Evolutionary conservation across 2,888 invertebrate genomes (phyloP).

Genomic region (Hydrotaea diabolus): DNA sequence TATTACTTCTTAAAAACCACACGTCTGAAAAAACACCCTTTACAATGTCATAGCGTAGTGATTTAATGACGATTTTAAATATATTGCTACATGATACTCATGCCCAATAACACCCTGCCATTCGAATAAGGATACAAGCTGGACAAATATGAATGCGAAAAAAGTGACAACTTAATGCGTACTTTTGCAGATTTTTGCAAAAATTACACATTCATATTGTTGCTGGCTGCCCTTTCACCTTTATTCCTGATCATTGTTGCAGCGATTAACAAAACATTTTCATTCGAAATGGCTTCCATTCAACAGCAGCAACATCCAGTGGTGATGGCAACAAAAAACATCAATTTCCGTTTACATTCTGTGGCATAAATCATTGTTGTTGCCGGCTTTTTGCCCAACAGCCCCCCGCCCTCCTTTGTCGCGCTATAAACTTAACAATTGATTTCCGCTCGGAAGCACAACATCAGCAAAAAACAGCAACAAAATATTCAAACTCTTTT

Average conservation of each 20-base stretch:
- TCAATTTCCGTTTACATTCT: conserved; percentile 13
- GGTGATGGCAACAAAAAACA: not conserved
- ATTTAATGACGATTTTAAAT: too few relatives aligned
- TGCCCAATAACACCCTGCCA: too few relatives aligned
- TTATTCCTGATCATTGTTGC: not conserved
- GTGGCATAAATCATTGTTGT: conserved; percentile 53
- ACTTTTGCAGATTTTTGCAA: not conserved
- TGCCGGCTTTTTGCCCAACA: not conserved
- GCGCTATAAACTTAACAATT: conserved; percentile 43
- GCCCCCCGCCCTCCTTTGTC: not conserved
- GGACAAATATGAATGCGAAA: too few relatives aligned
- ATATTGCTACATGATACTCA: too few relatives aligned
- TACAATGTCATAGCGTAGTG: too few relatives aligned
- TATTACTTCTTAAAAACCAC: too few relatives aligned
- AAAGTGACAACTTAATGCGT: too few relatives aligned
- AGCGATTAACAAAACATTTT: conserved; percentile 2
- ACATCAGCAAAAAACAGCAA: conserved; percentile 6
- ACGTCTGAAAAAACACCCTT: too few relatives aligned
- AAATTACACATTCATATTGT: not conserved
- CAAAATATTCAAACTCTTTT: conserved; percentile 14
- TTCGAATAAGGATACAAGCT: too few relatives aligned
- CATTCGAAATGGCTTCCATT: not conserved
- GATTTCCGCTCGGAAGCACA: conserved; percentile 41
- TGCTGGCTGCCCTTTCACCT: not conserved
- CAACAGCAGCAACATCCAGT: not conserved